A percentile compares a stretch with the other conserved stretches of the same genome.
Evolutionary conservation across 2,113 vertebrate genomes (phyloP).

Genomic region (Haplochromis burtoni): DNA sequence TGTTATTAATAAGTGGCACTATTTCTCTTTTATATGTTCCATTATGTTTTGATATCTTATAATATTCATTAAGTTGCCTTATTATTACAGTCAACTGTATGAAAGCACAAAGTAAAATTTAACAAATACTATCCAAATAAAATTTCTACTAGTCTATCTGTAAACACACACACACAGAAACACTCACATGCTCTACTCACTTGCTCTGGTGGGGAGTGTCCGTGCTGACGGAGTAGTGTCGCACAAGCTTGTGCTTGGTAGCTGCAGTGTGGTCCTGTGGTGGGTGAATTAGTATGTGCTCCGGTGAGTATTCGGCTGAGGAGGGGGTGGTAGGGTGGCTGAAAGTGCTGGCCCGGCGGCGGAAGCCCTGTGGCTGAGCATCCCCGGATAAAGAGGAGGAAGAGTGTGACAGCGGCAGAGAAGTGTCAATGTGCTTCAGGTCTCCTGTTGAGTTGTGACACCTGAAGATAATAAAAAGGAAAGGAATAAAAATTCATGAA

Average conservation of each 20-base stretch:
- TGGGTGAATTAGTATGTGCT: constrained; percentile 41
- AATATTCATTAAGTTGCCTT: not conserved
- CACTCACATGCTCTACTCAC: constrained; percentile 62
- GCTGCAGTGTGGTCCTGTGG: constrained; percentile 61
- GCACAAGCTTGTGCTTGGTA: constrained; percentile 85
- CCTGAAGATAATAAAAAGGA: constrained; percentile 16
- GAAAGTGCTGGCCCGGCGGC: constrained; percentile 84
- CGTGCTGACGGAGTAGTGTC: constrained; percentile 97
- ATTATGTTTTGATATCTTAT: not conserved
- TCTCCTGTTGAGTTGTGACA: constrained; percentile 79
- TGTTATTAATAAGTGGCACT: not conserved
- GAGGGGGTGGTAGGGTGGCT: constrained; percentile 77
- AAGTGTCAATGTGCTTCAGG: constrained; percentile 65
- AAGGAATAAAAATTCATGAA: not conserved
- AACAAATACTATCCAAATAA: not conserved
- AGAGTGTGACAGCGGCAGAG: not conserved
- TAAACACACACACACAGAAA: not conserved
- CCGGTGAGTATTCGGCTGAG: constrained; percentile 29
- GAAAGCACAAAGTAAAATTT: not conserved
- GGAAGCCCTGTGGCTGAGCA: constrained; percentile 71
- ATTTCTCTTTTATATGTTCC: not conserved
- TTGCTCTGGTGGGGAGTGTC: constrained; percentile 87
- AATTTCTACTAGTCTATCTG: not conserved
- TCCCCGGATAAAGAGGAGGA: constrained; percentile 23
- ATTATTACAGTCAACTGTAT: not conserved